phyloP scores from a whole-genome alignment of 1,140 invertebrate genomes.

The Halesus radiatus region DNA sequence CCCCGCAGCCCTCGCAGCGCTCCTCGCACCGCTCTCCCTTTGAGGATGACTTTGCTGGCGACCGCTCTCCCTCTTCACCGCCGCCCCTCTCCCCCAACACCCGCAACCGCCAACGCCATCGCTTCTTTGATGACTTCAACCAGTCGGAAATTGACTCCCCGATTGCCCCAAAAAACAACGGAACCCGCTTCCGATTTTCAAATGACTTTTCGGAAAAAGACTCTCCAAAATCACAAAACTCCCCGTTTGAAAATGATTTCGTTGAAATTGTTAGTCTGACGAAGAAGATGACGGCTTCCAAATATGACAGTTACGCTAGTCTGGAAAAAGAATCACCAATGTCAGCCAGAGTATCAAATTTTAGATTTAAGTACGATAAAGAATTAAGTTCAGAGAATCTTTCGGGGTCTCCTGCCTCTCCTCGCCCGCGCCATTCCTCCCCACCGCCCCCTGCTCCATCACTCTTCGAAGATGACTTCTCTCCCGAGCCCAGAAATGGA shows the following conservation, averaged over 20 bases:
- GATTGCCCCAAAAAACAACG: conserved; percentile 50
- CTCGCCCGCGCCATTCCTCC: conserved; percentile 59
- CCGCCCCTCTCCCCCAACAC: conserved; percentile 25
- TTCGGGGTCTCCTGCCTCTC: conserved; percentile 60
- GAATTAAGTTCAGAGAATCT: conserved; percentile 55
- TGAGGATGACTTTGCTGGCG: conserved; percentile 58
- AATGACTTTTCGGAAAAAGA: conserved; percentile 73
- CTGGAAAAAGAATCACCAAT: conserved; percentile 60
- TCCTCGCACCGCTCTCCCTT: conserved; percentile 62
- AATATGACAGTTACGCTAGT: conserved; percentile 61
- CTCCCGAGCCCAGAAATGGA: conserved; percentile 63
- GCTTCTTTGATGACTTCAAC: conserved; percentile 56
- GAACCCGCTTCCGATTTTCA: conserved; percentile 69
- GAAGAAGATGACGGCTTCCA: conserved; percentile 50
- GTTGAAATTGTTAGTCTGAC: conserved; percentile 60
- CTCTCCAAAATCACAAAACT: conserved; percentile 68
- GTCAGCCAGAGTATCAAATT: conserved; percentile 61
- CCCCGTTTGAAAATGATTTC: conserved; percentile 82
- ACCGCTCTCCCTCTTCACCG: conserved; percentile 50
- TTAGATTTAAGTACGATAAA: conserved; percentile 54
- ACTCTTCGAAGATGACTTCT: conserved; percentile 82
- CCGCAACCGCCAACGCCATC: conserved; percentile 45
- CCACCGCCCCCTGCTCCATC: conserved; percentile 70
- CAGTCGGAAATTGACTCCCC: conserved; percentile 54
- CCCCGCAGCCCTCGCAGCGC: conserved; percentile 58